Conservation (phyloP, 2,888 invertebrate species). For the Heliconius erato region DNA sequence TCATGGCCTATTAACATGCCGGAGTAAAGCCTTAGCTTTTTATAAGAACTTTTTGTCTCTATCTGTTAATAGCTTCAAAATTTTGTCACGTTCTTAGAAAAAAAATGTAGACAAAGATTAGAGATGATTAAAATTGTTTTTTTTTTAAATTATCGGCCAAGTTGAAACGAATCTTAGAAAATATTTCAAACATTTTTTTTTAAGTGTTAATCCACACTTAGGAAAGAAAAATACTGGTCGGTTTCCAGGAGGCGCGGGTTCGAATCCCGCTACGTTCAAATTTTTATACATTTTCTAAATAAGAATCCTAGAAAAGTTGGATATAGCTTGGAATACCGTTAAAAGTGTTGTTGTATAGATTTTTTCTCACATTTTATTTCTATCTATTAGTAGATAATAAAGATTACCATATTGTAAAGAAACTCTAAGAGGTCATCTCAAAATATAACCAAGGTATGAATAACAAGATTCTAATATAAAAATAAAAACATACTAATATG, state of each 20-base stretch:
- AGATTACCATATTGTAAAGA: not conserved
- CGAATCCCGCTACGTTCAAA: too few species aligned
- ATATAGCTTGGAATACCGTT: not conserved
- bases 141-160: not conserved
- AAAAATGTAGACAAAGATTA: not conserved
- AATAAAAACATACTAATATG: too few species aligned
- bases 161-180: not conserved
- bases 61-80: constrained; percentile 12
- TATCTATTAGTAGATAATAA: not conserved
- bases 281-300: too few species aligned
- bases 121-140: not conserved
- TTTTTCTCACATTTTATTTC: too few species aligned
- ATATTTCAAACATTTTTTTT: too few species aligned
- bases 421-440: not conserved
- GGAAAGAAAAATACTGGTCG: too few species aligned
- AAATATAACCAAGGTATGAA: not conserved
- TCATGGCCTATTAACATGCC: constrained; percentile 17
- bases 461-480: not conserved
- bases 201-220: too few species aligned
- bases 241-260: too few species aligned
- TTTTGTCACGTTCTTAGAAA: not conserved
- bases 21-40: not conserved
- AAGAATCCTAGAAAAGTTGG: not conserved
- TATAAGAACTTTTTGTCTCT: not conserved
- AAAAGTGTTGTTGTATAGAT: not conserved